Evolutionary conservation across 2,888 invertebrate species (phyloP), one percentile per base, ranked within the genome.

Genomic region (Acanthopleura granulata): DNA sequence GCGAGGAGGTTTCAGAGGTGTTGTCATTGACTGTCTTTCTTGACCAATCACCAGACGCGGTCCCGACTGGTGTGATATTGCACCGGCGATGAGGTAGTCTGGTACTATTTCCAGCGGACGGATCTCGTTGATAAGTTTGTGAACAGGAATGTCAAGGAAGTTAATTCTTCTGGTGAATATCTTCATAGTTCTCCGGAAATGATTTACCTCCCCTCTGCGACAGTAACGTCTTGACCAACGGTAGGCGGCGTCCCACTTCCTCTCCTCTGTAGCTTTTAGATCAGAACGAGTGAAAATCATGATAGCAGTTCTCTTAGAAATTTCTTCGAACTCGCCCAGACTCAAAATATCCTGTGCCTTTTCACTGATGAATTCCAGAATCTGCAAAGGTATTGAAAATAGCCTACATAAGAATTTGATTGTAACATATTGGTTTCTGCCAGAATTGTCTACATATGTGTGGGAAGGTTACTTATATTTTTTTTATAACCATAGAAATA

Each of bases 171-270:
- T 15, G 18, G 25, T 71, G 25, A 71, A 71, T 15, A 49, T 49
- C n/a, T 71, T 71, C 40, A 71, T 40, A 22, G 40, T 49, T 14
- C 50, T 71, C 18, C 71, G 30, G 49, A 71, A 71, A 27, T 71
- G 22, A 18, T 49, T 71, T 4, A 49, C 1, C 15, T 71, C 71
- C 12, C 49, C 4, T 49, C 25, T 16, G 14, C 14, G 22, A n/a
- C 40, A 71, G 40, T 71, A 49, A 9, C 71, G 40, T 49, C 71
- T 71, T 1, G n/a, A 16, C 71, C 71, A 71, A 1, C 71, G 40
- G 18, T 29, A 18, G 40, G 71, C 71, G 6, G 71, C 71, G 25
- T 71, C 71, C 40, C 40, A 49, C 49, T 71, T 71, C 18, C n/a
- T 3, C 27, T 40, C 50, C 49, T 71, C 71, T 49, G n/a, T 71